Evolutionary conservation across 2,797 vertebrate species (phyloP).

Genomic region (Cirrhinus molitorella): DNA sequence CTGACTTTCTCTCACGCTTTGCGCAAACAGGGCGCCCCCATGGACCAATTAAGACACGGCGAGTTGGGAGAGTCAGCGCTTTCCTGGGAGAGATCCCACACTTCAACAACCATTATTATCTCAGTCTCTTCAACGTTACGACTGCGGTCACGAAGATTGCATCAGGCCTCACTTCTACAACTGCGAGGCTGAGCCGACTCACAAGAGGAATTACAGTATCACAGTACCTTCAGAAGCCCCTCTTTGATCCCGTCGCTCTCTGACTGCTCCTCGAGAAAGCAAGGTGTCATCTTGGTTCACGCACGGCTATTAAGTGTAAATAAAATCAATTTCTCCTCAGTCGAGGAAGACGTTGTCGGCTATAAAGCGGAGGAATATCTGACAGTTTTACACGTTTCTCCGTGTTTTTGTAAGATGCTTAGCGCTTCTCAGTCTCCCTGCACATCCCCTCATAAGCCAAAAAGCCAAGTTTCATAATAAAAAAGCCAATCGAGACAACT

Average conservation of each 20-base stretch:
- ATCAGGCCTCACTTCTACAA: conserved; percentile 80
- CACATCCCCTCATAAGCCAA: neutral
- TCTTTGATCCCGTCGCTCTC: conserved; percentile 54
- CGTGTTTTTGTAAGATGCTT: neutral
- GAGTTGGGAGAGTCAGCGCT: conserved; percentile 82
- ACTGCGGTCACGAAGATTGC: conserved; percentile 81
- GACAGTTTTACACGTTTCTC: conserved; percentile 8
- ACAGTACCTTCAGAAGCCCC: conserved; percentile 60
- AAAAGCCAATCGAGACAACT: neutral
- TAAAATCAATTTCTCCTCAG: conserved; percentile 51
- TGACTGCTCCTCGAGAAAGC: conserved; percentile 41
- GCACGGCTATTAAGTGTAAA: conserved; percentile 49
- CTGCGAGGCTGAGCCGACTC: conserved; percentile 67
- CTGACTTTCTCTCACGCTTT: conserved; percentile 75
- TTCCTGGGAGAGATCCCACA: conserved; percentile 82
- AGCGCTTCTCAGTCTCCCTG: neutral
- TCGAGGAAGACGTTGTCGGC: conserved; percentile 4
- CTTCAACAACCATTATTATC: conserved; percentile 77
- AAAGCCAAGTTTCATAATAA: neutral
- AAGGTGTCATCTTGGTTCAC: conserved; percentile 47
- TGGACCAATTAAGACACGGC: conserved; percentile 83
- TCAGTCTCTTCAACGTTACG: conserved; percentile 81
- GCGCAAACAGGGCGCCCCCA: conserved; percentile 79
- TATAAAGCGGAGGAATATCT: conserved; percentile 1
- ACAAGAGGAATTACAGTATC: conserved; percentile 65